Base-by-base conservation (phyloP, 1,140 invertebrate genomes). In the Lanistes nyassanus region DNA sequence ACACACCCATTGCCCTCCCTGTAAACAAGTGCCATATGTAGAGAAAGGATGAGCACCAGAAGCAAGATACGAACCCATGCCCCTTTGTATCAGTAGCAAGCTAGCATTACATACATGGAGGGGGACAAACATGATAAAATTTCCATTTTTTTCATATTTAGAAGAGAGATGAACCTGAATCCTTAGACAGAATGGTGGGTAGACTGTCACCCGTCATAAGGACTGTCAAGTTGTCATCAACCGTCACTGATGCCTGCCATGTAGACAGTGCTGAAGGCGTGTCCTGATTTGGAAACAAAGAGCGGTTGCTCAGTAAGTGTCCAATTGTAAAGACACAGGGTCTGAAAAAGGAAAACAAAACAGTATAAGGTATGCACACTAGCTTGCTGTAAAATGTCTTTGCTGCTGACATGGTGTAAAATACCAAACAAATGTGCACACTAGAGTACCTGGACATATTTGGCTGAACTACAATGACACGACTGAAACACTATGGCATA, bases 231-330 rank as follows among this genome's bases (percentile, higher is more conserved):
- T 79, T 67, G 29, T 77, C 39, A 6, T 80, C 58, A 1, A 87
- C 84, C 29, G 80, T 80, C 11, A 91, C 53, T 31, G 77, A 69
- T 70, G 87, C 87, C 72, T 91, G 86, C 90, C 90, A 91, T 0
- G 90, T 90, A 34, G 88, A 84, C 85, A 91, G 86, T 36, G 89
- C 88, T n/a, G 69, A 60, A 23, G 88, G 88, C 37, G 84, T 82
- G 75, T 91, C 90, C 75, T 91, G 90, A 79, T 85, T 90, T 6
- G 90, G 90, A 74, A 91, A 86, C 29, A 90, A 77, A 9, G 89
- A 87, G 9, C 90, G 82, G 81, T 91, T 91, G 75, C 90, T 91
- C 23, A 90, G 83, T 65, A 83, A 86, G 34, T 88, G 81, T 6
- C 88, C 90, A 70, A 86, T 83, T 23, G 89, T 90, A 80, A 86